Base-by-base conservation (phyloP, 2,797 vertebrate genomes). In the Lindbergichthys nudifrons region DNA sequence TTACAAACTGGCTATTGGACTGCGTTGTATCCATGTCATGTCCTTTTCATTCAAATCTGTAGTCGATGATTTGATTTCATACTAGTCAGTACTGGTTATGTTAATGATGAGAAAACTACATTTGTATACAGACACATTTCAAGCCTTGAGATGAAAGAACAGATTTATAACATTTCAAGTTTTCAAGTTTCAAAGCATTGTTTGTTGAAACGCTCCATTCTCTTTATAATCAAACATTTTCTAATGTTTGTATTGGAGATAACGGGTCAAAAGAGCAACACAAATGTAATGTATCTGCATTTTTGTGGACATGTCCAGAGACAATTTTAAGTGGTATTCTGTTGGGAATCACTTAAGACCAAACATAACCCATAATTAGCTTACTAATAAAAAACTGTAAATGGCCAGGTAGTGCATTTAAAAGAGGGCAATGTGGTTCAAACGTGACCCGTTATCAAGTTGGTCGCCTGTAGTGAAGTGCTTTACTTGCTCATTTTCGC, bases 401-500 rank as follows among this genome's bases (percentile, higher is more conserved):
- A 81, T 61, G 41, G 56, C 21, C 57, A 63, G 58, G 65, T 81
- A 23, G 21, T 59, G 42, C 15, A 61, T 45, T 23, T 36, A 16
- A 68, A 69, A 26, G 42, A 63, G 21, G 48, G 52, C 39, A 5
- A 12, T 39, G 73, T 10, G 63, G 77, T 79, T 83, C 36, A 69
- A 66, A 79, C 39, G 7, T 2, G 18, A 80, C 63, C 78, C 57
- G 3, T 73, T 70, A 82, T 74, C 53, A 64, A 64, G 74, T 8
- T 0, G 8, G 16, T 5, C 54, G 65, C 23, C 59, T 63, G 45
- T 5, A 65, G 23, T 12, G 16, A 15, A 61, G 66, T 72, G 63
- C 67, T 62, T 67, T 53, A 77, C 82, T 79, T 65, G 83, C 80
- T 80, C 64, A 69, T 72, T 89, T 84, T 78, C 80, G 77, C 77